phyloP scores from a whole-genome alignment of 1,140 invertebrate genomes.

The Geopemphigus sp. region DNA sequence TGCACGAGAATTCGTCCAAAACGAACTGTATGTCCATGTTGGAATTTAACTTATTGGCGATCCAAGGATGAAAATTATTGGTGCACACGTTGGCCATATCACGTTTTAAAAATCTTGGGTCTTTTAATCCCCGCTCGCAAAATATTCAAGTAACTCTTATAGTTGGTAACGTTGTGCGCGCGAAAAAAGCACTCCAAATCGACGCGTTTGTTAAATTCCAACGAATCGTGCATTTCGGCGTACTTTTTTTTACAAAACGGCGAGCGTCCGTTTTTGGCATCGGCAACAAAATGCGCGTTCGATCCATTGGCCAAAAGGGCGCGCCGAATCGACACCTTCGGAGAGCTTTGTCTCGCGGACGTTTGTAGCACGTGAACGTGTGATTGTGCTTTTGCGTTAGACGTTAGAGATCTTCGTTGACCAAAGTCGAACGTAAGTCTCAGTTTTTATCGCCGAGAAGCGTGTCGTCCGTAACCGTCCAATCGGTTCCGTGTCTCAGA shows the following conservation, averaged over 20 bases:
- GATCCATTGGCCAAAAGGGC: neutral
- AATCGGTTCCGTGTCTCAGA: too few relatives aligned
- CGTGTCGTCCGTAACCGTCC: neutral
- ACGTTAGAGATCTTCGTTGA: neutral
- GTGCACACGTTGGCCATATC: too few relatives aligned
- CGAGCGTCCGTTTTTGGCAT: neutral
- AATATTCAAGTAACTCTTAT: neutral
- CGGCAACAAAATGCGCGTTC: neutral
- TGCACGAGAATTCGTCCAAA: neutral
- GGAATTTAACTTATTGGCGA: neutral
- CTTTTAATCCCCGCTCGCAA: neutral
- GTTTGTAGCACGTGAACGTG: constrained; percentile 2
- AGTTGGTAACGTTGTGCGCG: neutral
- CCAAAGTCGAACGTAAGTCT: neutral
- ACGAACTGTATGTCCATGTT: constrained; percentile 1
- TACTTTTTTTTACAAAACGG: too few relatives aligned
- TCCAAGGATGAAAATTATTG: too few relatives aligned
- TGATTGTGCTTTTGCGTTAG: neutral
- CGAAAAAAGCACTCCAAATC: neutral
- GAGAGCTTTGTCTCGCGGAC: neutral
- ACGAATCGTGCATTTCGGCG: neutral
- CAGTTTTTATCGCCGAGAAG: neutral
- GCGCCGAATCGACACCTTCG: neutral
- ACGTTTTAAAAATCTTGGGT: neutral
- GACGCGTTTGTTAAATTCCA: neutral